Evolutionary conservation across 2,888 invertebrate species (phyloP), one percentile per base, ranked within the genome.

Genomic region (Sabellastarte sp.): DNA sequence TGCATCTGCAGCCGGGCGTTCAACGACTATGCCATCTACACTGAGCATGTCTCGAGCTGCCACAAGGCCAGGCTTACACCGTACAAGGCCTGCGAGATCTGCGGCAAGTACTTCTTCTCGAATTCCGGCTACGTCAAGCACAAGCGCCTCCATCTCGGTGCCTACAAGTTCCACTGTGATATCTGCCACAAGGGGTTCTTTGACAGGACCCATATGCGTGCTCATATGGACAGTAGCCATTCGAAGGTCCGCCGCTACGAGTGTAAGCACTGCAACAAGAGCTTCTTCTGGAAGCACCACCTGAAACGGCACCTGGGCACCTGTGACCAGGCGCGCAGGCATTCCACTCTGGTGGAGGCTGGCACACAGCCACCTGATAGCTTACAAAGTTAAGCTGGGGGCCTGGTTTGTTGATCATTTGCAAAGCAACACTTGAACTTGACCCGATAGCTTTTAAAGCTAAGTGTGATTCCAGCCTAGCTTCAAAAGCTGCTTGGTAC

Each of bases 261-360:
- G 50, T 72, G 72, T 32, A 15, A 29, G 24, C 30, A 30, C 24
- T 72, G 72, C 29, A 59, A 56, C 59, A 68, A 68, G 61, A 67
- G 64, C 57, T 72, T 72, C 66, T 72, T 68, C 63, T 71, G 70
- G 65, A 71, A 70, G 51, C 70, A 71, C 50, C 72, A 72, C 32
- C 63, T 72, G 31, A 71, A 71, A 57, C 58, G 72, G 2, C 72
- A 72, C 60, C 60, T 50, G 5, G 57, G 50, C 24, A 69, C 57
- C 10, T 69, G 69, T 41, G 59, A 26, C 24, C 15, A 53, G 20
- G 20, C 53, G 5, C 5, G 24, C 15, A 26, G 41, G 10, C 20
- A 10, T 41, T 10, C 41, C 41, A 20, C 41, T 20, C 41, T 41
- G 10, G 41, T 15, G 41, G 41, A 10, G 41, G 41, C 41, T 20